Evolutionary conservation across 2,888 invertebrate genomes (phyloP), one percentile per base, ranked within the genome.

Genomic region (Alviniconcha strummeri): DNA sequence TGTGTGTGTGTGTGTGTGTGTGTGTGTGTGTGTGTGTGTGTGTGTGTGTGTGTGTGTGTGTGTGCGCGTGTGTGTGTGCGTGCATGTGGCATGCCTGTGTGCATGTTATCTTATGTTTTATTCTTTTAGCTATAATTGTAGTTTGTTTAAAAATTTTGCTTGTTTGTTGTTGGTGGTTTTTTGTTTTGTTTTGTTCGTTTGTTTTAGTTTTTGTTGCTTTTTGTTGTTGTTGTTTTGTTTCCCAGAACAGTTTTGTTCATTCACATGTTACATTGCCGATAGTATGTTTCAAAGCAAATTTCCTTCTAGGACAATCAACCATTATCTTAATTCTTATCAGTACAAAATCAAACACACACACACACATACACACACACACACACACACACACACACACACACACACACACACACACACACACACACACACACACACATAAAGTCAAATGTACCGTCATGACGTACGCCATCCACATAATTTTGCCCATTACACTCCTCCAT

Each of bases 21-120:
- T 76, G 76, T 56, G 76, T 56, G 57, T 76, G 76, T 56, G 17
- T 76, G 56, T 57, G n/a, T 76, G 56, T 76, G 76, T 76, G 76
- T 56, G 56, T 76, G 76, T 76, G 76, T 57, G 76, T 57, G 57
- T n/a, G 76, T 57, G 76, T 57, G 76, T 57, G 76, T 9, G n/a
- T 76, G 17, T n/a, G 76, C n/a, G 56, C n/a, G 55, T 56, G 76
- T 56, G 76, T 56, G 76, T 15, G 56, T 56, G 56, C 56, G 76
- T 56, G 56, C n/a, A 0, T 56, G 56, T 56, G n/a, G 60, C 19
- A 60, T 77, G 77, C 57, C 13, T 36, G 60, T 13, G 60, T 60
- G 77, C 56, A 60, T 77, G 60, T 77, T 19, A 71, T 15, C 71
- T 11, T 64, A 64, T 15, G 64, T 64, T 11, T 36, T 36, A 36